Evolutionary conservation across 1,140 invertebrate genomes (phyloP), one percentile per base, ranked within the genome.

Genomic region (Drosophila obscura): DNA sequence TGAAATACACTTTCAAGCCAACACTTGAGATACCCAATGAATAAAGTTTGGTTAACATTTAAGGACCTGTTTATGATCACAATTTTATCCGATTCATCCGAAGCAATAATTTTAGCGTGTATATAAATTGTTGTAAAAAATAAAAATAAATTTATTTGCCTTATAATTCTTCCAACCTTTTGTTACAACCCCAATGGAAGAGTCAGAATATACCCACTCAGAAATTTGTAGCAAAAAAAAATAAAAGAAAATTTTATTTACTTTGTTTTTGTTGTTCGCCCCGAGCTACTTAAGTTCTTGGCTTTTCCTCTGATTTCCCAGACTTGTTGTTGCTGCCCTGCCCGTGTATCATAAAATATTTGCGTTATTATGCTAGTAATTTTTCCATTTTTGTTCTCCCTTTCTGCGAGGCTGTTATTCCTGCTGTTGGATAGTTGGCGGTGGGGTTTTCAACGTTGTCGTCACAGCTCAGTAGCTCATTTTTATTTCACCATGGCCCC

Each of bases 341-440:
- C 52, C 45, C 55, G 49, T 74, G 57, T 80, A 88, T 87, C 82
- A 83, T 87, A 87, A 87, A 87, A 87, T 87, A 87, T 87, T 87
- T 87, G 83, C 76, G 83, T 87, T 87, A 87, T 87, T 87, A 88
- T 87, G 79, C 83, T 87, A 88, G 82, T 87, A 88, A 87, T 87
- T 87, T 88, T 73, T 68, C 74, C 68, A 57, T 66, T 72, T 51
- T 69, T 59, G 31, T n/a, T 26, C 2, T 13, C 26, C 45, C 45
- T 16, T 50, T 46, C 24, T 9, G 13, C 13, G 35, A 41, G 58
- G 41, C 45, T 31, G 16, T 28, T 44, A 5, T 39, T 50, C 22
- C 11, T 57, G 45, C 45, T 52, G 45, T 53, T 66, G 57, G 60
- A 55, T 74, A 53, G 72, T 65, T 74, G 60, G 56, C 48, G 66